A percentile compares a stretch with the other conserved stretches of the same genome.
These are phyloP conservation scores for Phortica magna DNA, from an alignment of 2,888 invertebrate species.

Conservation along the genomic window DNA sequence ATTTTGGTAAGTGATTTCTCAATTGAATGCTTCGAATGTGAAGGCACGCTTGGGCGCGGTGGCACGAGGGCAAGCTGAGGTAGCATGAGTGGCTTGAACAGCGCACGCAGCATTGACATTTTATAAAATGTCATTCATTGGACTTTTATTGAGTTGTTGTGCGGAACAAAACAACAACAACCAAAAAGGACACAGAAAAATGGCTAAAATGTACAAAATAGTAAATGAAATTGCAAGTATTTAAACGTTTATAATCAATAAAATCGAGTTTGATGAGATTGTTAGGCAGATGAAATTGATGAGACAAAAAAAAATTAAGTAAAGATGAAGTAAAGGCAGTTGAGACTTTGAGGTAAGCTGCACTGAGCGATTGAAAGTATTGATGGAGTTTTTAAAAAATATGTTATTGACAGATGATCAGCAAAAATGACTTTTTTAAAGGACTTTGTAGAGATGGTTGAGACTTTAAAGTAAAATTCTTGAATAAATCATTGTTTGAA, in stretches of 20 bases:
- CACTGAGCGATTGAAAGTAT: no score
- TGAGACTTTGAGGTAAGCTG: no score
- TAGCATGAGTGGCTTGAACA: neutral
- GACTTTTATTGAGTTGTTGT: neutral
- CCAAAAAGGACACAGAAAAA: neutral
- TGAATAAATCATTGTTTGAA: no score
- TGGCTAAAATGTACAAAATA: neutral
- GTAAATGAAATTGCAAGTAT: neutral
- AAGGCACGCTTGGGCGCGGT: neutral
- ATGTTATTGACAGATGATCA: no score
- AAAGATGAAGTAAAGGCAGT: no score
- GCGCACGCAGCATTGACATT: slow-evolving; percentile 19
- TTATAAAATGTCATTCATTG: slow-evolving; percentile 22
- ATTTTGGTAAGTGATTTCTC: slow-evolving; percentile 31
- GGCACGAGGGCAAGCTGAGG: no score
- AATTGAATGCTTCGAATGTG: slow-evolving; percentile 15
- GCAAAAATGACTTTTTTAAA: no score
- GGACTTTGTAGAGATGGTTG: no score
- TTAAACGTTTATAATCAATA: neutral
- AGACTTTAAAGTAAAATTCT: no score
- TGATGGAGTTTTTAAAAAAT: no score
- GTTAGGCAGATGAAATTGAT: neutral
- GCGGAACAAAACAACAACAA: neutral
- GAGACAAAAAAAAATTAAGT: no score
- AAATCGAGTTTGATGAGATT: neutral